Base-by-base conservation (phyloP, 1,140 invertebrate genomes). In the Zophobas atratus region DNA sequence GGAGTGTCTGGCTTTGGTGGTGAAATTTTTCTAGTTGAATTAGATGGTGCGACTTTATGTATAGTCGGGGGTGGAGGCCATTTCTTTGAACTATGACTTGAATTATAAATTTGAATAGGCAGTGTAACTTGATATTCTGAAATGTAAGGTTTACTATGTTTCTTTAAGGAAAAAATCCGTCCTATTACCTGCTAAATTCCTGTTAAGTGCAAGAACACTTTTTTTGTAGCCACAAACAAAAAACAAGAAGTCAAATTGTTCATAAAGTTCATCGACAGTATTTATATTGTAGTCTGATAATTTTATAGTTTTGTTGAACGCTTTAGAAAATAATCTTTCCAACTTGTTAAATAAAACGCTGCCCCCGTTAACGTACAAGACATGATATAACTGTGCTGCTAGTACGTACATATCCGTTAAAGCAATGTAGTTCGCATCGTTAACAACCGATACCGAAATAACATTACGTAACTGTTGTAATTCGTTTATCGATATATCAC, bases 1-100 rank as follows among this genome's bases (percentile, higher is more conserved):
- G 86, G 84, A 39, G 86, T 87, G 83, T 88, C 87, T 1, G 86
- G 85, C 79, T 88, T 89, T 1, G 87, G 85, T 33, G 87, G 86
- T 38, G 84, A 81, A 76, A 80, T 46, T 77, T 79, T 79, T 20
- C 35, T 43, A 6, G 43, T 6, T 2, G 49, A 8, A 3, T 4
- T 51, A 51, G 38, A n/a, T 32, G 36, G 36, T 67, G 39, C 6
- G 8, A 33, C 8, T 57, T 76, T 70, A 32, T 70, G 70, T 33
- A 79, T 0, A 83, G 20, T 20, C 20, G 77, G 70, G 81, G 86
- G 60, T 8, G 77, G 70, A 1, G 74, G 72, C 70, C 77, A 77
- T 55, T 71, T 67, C 8, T 79, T 79, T 8, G 49, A 35, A 2
- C 32, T 6, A 34, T 79, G 49, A 5, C 48, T 71, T 3, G 51